Percentiles rank a stretch among this genome's conserved stretches.
Evolutionary conservation across 2,888 invertebrate genomes (phyloP).

Genomic region (Oxycera nigricornis): DNA sequence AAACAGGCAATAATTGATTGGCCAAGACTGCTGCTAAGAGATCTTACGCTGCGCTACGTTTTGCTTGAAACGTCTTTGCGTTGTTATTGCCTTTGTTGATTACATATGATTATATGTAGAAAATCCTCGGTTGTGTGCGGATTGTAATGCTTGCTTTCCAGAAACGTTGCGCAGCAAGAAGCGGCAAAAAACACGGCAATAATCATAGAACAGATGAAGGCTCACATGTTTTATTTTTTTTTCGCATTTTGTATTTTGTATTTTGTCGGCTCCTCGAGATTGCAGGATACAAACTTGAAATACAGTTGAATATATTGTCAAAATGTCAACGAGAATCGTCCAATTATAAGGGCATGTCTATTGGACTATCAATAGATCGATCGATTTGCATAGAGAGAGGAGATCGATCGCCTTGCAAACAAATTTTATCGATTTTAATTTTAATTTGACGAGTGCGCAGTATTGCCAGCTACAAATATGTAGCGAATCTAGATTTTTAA

Average conservation of each 20-base stretch:
- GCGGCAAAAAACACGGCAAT: background rate
- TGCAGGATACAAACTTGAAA: background rate
- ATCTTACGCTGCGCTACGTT: background rate
- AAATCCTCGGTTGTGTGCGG: background rate
- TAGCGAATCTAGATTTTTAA: too few species aligned
- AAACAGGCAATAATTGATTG: slow-evolving; percentile 19
- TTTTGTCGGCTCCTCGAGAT: background rate
- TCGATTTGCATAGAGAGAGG: background rate
- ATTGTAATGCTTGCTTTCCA: background rate
- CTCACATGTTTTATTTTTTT: background rate
- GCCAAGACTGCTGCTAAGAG: background rate
- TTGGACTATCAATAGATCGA: background rate
- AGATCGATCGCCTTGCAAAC: background rate
- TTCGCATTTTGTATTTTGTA: background rate
- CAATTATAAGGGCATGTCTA: slow-evolving; percentile 17
- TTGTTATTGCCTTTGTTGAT: background rate
- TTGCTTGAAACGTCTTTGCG: background rate
- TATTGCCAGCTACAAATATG: too few species aligned
- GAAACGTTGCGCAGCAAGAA: background rate
- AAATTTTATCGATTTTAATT: background rate
- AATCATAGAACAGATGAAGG: background rate
- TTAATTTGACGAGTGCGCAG: background rate
- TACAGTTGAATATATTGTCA: slow-evolving; percentile 19
- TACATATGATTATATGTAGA: too few species aligned
- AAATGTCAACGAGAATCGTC: slow-evolving; percentile 21